A percentile compares a stretch with the other conserved stretches of the same genome.
Conservation (phyloP, 2,113 vertebrate genomes). For the Capreolus pygargus region DNA sequence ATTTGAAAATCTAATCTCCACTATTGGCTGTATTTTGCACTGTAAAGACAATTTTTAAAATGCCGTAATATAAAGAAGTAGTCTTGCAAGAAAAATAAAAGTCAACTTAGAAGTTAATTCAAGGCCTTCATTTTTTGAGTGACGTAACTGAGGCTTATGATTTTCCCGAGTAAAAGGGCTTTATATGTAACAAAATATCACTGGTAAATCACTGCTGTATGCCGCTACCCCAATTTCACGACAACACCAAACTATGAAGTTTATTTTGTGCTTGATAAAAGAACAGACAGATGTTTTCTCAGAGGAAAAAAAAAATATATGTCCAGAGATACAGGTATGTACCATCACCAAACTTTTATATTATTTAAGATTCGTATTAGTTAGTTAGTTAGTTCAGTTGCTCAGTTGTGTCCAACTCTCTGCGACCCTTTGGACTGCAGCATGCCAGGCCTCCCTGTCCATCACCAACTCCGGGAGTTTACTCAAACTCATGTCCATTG, state of each 20-base stretch:
- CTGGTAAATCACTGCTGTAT: not conserved
- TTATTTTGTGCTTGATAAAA: not conserved
- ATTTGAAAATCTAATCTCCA: not conserved
- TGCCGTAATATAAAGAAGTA: not conserved
- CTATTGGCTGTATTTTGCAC: not conserved
- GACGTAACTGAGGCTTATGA: not conserved
- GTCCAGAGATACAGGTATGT: not conserved
- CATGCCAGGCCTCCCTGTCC: not conserved
- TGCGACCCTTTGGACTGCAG: not conserved
- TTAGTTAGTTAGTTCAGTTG: not conserved
- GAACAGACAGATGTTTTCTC: not conserved
- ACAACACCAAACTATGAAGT: not conserved
- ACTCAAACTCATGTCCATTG: not conserved
- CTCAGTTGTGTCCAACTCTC: not conserved
- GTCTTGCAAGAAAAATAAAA: not conserved
- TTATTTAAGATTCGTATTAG: not conserved
- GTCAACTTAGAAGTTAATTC: not conserved
- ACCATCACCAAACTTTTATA: not conserved
- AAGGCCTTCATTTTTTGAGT: not conserved
- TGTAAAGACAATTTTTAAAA: not conserved
- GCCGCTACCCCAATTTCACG: not conserved
- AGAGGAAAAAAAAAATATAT: not conserved
- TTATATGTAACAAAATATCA: not conserved
- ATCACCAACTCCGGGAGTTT: fast-evolving
- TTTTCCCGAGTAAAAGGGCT: not conserved